Conservation (phyloP, 2,888 invertebrate species). For the Choreutis nemorana region DNA sequence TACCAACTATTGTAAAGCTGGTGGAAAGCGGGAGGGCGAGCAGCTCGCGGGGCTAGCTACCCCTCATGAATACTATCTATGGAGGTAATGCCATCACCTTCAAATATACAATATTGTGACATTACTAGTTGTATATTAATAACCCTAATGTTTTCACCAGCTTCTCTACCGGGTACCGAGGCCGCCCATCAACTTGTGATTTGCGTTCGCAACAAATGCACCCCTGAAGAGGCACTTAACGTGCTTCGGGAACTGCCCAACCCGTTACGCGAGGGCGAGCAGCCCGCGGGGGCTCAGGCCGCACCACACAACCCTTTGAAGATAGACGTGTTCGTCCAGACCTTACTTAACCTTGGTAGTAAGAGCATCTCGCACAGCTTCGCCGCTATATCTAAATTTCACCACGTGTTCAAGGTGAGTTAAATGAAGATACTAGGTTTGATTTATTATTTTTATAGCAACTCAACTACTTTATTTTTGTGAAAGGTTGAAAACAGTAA, state of each 20-base stretch:
- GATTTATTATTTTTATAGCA: background rate
- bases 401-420: constrained; percentile 85
- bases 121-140: background rate
- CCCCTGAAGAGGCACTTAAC: constrained; percentile 87
- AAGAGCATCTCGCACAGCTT: constrained; percentile 99
- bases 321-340: constrained; percentile 97
- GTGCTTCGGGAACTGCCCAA: constrained; percentile 88
- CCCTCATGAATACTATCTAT: too few species aligned
- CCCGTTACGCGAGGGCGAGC: constrained; percentile 76
- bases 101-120: too few species aligned
- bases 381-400: constrained; percentile 97
- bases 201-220: constrained; percentile 88
- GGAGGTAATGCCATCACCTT: too few species aligned
- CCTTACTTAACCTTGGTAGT: constrained; percentile 89
- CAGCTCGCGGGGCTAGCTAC: too few species aligned
- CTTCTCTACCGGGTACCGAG: constrained; percentile 78
- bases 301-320: constrained; percentile 89
- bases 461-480: too few species aligned
- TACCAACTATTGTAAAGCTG: too few species aligned
- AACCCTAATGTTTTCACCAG: too few species aligned
- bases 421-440: too few species aligned
- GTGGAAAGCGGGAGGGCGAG: too few species aligned
- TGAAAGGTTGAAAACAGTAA: too few species aligned
- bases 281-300: constrained; percentile 67
- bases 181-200: constrained; percentile 88